These are phyloP conservation scores for Phoxinus dragarum DNA, from an alignment of 2,797 vertebrate species.

Conservation along the genomic window DNA sequence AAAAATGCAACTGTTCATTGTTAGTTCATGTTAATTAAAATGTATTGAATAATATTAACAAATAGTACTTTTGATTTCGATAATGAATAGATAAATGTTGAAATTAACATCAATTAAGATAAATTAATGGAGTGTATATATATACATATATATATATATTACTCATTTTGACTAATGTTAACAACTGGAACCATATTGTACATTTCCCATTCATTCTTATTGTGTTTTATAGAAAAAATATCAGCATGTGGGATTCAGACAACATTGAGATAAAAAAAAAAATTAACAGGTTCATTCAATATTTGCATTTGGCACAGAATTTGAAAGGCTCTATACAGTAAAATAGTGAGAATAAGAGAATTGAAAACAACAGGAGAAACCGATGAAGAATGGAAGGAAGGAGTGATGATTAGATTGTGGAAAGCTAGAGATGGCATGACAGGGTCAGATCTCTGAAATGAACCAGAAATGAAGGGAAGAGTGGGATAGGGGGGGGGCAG, in stretches of 20 bases:
- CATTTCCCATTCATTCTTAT: background rate
- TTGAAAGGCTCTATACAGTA: background rate
- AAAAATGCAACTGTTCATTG: too few species aligned
- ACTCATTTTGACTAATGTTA: background rate
- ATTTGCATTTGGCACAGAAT: background rate
- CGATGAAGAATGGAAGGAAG: background rate
- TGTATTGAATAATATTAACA: too few species aligned
- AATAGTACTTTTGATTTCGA: too few species aligned
- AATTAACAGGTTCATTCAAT: too few species aligned
- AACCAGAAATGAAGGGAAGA: constrained; percentile 69
- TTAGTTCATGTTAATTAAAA: too few species aligned
- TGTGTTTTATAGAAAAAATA: background rate
- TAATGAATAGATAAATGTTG: too few species aligned
- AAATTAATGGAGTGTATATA: too few species aligned
- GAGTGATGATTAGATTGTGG: constrained; percentile 45
- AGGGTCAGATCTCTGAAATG: constrained; percentile 63
- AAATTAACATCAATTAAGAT: too few species aligned
- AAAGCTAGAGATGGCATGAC: constrained; percentile 30
- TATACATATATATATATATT: too few species aligned
- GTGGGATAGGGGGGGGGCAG: constrained; percentile 59
- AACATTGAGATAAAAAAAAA: background rate
- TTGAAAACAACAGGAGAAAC: background rate
- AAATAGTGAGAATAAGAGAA: background rate
- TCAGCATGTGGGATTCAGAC: background rate
- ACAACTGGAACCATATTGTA: background rate